phyloP scores from a whole-genome alignment of 2,797 vertebrate species.

The Apogon talboti region DNA sequence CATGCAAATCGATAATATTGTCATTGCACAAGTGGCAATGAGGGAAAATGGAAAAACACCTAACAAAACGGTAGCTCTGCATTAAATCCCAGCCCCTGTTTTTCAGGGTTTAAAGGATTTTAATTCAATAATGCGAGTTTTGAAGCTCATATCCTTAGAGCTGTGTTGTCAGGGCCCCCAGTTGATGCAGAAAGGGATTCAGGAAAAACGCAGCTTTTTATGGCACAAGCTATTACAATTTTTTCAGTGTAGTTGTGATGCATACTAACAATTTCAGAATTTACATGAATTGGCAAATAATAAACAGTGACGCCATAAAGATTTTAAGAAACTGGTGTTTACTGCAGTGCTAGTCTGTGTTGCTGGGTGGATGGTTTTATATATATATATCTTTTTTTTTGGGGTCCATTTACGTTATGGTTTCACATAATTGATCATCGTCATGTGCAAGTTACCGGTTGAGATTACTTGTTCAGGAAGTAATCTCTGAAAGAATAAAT shows the following conservation, averaged over 20 bases:
- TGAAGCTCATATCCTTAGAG: too few species aligned
- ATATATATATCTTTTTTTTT: slow-evolving; percentile 16
- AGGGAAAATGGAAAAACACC: slow-evolving; percentile 23
- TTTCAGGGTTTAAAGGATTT: background rate
- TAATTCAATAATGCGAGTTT: too few species aligned
- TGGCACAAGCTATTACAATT: background rate
- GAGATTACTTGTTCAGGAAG: background rate
- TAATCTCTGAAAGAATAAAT: background rate
- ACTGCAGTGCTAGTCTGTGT: slow-evolving; percentile 30
- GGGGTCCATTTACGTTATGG: background rate
- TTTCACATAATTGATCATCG: background rate
- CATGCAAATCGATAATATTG: slow-evolving; percentile 30
- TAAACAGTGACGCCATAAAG: fast-evolving
- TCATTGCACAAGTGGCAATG: background rate
- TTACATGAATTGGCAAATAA: too few species aligned
- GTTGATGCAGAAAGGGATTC: too few species aligned
- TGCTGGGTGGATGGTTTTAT: slow-evolving; percentile 34
- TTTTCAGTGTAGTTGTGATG: background rate
- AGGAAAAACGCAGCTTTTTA: too few species aligned
- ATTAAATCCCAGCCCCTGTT: background rate
- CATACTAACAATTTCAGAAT: background rate
- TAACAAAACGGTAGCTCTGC: slow-evolving; percentile 43
- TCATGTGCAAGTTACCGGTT: background rate
- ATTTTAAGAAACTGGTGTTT: background rate
- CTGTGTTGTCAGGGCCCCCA: too few species aligned